Percentiles rank a stretch among this genome's conserved stretches.
phyloP scores from a whole-genome alignment of 2,888 invertebrate species.

The Tinea semifulvella region DNA sequence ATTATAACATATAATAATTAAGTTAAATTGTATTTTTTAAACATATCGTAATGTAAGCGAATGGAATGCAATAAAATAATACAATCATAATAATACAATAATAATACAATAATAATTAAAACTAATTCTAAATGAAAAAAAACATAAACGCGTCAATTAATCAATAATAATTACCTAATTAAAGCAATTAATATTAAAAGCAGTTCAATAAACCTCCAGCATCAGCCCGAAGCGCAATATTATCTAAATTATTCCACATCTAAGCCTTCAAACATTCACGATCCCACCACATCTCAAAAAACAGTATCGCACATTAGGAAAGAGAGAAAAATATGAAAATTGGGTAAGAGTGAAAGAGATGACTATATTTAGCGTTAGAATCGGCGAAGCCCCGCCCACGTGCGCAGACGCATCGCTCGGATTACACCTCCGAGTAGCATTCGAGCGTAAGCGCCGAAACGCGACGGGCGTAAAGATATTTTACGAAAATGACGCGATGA shows the following conservation, averaged over 20 bases:
- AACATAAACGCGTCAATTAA: constrained; percentile 41
- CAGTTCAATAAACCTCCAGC: background rate
- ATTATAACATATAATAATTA: too few relatives aligned
- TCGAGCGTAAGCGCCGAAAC: constrained; percentile 60
- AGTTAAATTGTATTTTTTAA: too few relatives aligned
- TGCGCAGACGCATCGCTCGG: constrained; percentile 36
- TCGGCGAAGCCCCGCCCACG: constrained; percentile 46
- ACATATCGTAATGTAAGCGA: too few relatives aligned
- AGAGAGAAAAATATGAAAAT: constrained; percentile 26
- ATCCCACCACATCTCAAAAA: constrained; percentile 43
- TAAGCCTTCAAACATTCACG: constrained; percentile 51
- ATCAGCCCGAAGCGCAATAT: background rate
- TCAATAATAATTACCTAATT: too few relatives aligned
- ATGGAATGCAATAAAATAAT: too few relatives aligned
- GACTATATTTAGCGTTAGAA: constrained; percentile 58
- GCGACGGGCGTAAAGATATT: constrained; percentile 26
- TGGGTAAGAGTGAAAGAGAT: constrained; percentile 30
- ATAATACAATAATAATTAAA: too few relatives aligned
- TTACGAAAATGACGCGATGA: background rate
- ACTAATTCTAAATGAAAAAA: too few relatives aligned
- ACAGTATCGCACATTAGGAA: constrained; percentile 57
- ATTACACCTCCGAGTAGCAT: constrained; percentile 57
- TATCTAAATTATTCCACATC: too few relatives aligned
- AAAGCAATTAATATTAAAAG: background rate
- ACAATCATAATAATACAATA: too few relatives aligned